phyloP scores from a whole-genome alignment of 2,797 vertebrate genomes.

The Tachyglossus aculeatus region DNA sequence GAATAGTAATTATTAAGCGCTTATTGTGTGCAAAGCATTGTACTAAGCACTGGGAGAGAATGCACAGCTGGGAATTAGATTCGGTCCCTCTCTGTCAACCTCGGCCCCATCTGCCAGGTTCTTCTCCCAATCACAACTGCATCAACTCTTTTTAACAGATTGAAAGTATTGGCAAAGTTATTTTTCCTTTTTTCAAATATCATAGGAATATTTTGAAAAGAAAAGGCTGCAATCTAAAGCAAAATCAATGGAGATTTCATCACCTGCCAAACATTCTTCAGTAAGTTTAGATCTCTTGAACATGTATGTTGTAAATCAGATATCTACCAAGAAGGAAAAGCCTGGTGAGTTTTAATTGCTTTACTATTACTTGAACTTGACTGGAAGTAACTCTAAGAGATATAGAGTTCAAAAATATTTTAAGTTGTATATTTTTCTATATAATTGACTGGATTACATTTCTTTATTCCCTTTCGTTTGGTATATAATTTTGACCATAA shows the following conservation, averaged over 20 bases:
- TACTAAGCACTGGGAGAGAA: slow-evolving; percentile 10
- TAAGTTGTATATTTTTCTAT: not conserved
- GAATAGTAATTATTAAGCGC: not conserved
- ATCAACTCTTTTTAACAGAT: not conserved
- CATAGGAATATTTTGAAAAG: slow-evolving; percentile 81
- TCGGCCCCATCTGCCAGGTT: not conserved
- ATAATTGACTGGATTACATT: too few relatives aligned
- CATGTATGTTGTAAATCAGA: slow-evolving; percentile 90
- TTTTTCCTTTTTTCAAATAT: slow-evolving; percentile 43
- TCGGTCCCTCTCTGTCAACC: slow-evolving; percentile 13
- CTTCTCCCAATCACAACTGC: not conserved
- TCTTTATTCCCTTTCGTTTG: too few relatives aligned
- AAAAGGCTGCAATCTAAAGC: slow-evolving; percentile 76
- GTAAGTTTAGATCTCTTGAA: slow-evolving; percentile 89
- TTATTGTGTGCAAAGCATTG: not conserved
- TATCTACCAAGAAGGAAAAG: slow-evolving; percentile 82
- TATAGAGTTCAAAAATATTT: not conserved
- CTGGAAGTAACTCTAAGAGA: not conserved
- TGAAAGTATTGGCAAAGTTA: not conserved
- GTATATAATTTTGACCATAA: too few relatives aligned
- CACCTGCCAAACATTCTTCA: slow-evolving; percentile 60
- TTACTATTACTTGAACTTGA: not conserved
- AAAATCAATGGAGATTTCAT: slow-evolving; percentile 61
- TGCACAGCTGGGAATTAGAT: not conserved
- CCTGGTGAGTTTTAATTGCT: slow-evolving; percentile 76